phyloP scores from a whole-genome alignment of 1,140 invertebrate species.

The Polypedilum pembai region DNA sequence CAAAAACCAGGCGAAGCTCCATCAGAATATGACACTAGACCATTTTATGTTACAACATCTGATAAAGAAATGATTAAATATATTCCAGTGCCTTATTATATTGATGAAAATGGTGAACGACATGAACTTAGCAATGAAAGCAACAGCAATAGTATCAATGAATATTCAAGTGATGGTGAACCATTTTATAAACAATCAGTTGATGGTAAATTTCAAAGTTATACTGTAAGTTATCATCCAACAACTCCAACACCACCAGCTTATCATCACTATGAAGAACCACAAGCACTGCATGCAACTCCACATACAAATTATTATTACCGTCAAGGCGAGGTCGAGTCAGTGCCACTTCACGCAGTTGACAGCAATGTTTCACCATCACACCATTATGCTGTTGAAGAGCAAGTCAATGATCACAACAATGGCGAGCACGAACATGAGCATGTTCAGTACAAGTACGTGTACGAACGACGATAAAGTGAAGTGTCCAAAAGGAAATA shows the following conservation, averaged over 20 bases:
- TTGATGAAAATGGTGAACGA: conserved; percentile 13
- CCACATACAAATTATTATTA: conserved; percentile 6
- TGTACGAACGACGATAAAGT: background rate
- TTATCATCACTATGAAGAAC: background rate
- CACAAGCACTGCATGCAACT: background rate
- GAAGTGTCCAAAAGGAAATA: too few species aligned
- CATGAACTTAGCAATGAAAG: background rate
- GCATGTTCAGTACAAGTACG: conserved; percentile 4
- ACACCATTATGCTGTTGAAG: background rate
- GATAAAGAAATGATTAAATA: conserved; percentile 22
- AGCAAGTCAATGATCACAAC: background rate
- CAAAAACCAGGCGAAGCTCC: background rate
- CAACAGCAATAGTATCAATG: background rate
- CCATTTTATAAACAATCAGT: background rate
- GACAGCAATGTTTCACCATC: background rate
- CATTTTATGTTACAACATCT: conserved; percentile 7
- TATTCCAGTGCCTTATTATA: conserved; percentile 22
- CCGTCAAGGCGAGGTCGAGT: background rate
- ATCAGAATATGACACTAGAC: background rate
- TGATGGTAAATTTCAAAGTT: background rate
- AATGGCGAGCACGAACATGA: background rate
- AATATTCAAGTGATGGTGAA: background rate
- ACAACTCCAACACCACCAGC: background rate
- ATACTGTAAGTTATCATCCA: conserved; percentile 10
- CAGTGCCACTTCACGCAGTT: background rate